Percentiles rank a stretch among this genome's conserved stretches.
Evolutionary conservation across 2,888 invertebrate genomes (phyloP).

Genomic region (Spisula solida): DNA sequence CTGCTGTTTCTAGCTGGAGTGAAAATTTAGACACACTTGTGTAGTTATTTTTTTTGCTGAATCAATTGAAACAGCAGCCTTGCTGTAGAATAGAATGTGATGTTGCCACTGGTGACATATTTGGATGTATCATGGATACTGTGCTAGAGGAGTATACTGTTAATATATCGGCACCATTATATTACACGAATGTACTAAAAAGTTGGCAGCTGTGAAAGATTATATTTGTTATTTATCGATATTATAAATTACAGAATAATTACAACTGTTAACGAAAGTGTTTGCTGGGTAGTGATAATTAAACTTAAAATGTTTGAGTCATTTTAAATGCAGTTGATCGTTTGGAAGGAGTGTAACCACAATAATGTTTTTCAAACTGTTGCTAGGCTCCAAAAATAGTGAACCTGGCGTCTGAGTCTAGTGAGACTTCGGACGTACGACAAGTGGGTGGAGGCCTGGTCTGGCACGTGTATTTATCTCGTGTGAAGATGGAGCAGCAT

Average conservation of each 20-base stretch:
- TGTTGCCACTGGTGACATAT: not conserved
- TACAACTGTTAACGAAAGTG: not conserved
- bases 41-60: slow-evolving; percentile 21
- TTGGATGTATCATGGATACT: not conserved
- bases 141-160: not conserved
- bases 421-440: not conserved
- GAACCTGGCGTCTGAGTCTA: slow-evolving; percentile 54
- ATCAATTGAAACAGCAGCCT: slow-evolving; percentile 3
- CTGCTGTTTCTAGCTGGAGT: not conserved
- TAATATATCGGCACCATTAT: not conserved
- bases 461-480: slow-evolving; percentile 53
- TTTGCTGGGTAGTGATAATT: not conserved
- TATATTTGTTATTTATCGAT: slow-evolving; percentile 1
- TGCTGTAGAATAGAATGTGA: not conserved
- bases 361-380: not conserved
- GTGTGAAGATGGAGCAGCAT: slow-evolving; percentile 64
- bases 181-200: not conserved
- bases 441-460: slow-evolving; percentile 49
- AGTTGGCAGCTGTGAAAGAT: not conserved
- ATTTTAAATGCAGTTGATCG: not conserved
- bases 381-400: not conserved
- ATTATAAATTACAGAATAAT: not conserved
- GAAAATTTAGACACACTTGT: slow-evolving; percentile 27
- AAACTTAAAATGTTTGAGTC: not conserved
- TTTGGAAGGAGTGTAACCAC: not conserved